phyloP scores from a whole-genome alignment of 2,113 vertebrate species.

The Laticauda colubrina region DNA sequence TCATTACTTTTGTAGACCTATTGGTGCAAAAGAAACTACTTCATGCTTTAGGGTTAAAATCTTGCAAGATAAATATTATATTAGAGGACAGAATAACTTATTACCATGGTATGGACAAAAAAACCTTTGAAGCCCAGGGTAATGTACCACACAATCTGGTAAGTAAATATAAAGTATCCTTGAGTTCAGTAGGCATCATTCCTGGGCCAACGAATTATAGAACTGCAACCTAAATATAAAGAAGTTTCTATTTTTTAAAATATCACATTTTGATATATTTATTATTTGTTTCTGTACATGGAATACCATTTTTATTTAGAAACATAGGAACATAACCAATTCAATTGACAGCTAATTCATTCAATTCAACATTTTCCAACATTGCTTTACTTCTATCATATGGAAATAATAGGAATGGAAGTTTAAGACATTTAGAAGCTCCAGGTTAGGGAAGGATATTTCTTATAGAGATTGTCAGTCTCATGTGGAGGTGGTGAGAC shows the following conservation, averaged over 20 bases:
- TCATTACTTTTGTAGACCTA: background rate
- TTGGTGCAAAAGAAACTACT: background rate
- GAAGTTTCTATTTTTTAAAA: background rate
- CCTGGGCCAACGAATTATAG: background rate
- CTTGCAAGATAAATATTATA: background rate
- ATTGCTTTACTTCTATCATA: background rate
- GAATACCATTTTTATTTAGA: background rate
- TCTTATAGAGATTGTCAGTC: background rate
- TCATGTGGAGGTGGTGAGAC: background rate
- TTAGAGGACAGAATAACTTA: background rate
- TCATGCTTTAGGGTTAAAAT: constrained; percentile 1
- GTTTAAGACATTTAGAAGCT: background rate
- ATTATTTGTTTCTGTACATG: background rate
- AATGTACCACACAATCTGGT: background rate
- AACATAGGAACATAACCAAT: background rate
- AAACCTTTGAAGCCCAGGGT: background rate
- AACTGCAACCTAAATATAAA: background rate
- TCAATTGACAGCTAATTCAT: background rate
- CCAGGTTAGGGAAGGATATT: background rate
- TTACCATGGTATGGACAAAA: background rate
- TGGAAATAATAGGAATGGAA: background rate
- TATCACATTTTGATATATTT: background rate
- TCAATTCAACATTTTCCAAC: background rate
- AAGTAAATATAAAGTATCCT: background rate
- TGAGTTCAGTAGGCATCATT: background rate